phyloP scores from a whole-genome alignment of 2,888 invertebrate species.

The Doris montereyensis region DNA sequence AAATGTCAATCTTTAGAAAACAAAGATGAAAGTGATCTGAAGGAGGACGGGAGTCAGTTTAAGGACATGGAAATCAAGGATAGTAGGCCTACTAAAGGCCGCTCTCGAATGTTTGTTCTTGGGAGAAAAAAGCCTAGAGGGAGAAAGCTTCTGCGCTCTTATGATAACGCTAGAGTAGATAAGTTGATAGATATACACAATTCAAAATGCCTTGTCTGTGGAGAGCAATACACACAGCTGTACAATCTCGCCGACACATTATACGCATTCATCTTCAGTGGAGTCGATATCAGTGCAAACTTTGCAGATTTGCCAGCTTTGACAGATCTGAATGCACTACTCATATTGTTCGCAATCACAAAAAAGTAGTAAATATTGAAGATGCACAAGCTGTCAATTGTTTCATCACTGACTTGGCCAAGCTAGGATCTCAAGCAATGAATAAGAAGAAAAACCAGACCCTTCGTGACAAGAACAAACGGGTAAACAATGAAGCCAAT shows the following conservation, averaged over 20 bases:
- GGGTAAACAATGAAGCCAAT: conserved; percentile 9
- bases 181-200: too few species aligned
- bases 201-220: conserved; percentile 69
- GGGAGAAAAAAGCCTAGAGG: conserved; percentile 45
- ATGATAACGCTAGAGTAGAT: too few species aligned
- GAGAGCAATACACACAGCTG: conserved; percentile 74
- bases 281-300: conserved; percentile 83
- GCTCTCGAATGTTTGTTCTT: neutral
- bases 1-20: too few species aligned
- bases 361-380: conserved; percentile 29
- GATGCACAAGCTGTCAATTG: conserved; percentile 31
- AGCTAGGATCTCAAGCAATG: conserved; percentile 52
- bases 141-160: conserved; percentile 58
- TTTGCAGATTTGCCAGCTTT: conserved; percentile 78
- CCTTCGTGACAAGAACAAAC: conserved; percentile 27
- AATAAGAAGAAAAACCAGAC: conserved; percentile 53
- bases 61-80: too few species aligned
- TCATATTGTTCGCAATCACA: conserved; percentile 60
- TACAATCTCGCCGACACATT: conserved; percentile 84
- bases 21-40: too few species aligned
- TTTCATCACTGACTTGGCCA: conserved; percentile 57
- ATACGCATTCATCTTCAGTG: conserved; percentile 80
- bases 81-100: too few species aligned
- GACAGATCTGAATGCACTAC: conserved; percentile 61
- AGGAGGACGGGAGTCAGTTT: too few species aligned